A percentile compares a stretch with the other conserved stretches of the same genome.
Conservation (phyloP, 2,888 invertebrate genomes). For the Mimumesa dahlbomi region DNA sequence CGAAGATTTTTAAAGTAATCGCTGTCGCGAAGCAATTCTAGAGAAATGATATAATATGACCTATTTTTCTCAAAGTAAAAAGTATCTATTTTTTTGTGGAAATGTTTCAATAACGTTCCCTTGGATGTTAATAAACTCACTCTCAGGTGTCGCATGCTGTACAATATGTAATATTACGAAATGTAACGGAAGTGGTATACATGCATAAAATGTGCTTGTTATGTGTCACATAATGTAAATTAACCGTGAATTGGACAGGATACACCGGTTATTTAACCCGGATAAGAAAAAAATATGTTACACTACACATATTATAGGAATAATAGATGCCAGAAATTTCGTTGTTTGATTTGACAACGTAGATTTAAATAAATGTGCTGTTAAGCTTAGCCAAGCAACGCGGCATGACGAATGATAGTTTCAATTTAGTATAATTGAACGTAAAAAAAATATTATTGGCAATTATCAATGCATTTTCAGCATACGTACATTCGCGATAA, state of each 20-base stretch:
- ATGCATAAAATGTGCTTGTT: conserved; percentile 39
- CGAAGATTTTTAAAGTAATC: not conserved
- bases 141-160: conserved; percentile 39
- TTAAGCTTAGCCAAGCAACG: conserved; percentile 49
- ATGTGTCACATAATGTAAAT: conserved; percentile 30
- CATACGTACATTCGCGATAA: too few species aligned
- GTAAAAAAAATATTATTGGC: too few species aligned
- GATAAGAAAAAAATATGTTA: not conserved
- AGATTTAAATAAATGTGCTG: conserved; percentile 5
- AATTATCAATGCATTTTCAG: too few species aligned
- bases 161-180: conserved; percentile 24
- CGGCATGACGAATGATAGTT: too few species aligned
- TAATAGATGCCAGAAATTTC: conserved; percentile 20
- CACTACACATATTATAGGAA: not conserved
- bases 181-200: conserved; percentile 16
- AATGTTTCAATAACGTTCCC: not conserved
- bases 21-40: conserved; percentile 6
- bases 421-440: too few species aligned
- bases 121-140: conserved; percentile 25
- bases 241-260: conserved; percentile 29
- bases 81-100: conserved; percentile 39
- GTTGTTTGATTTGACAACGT: conserved; percentile 10
- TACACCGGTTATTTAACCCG: conserved; percentile 16
- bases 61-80: conserved; percentile 40
- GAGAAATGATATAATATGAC: conserved; percentile 13